Percentiles rank a stretch among this genome's conserved stretches.
Conservation (phyloP, 2,113 vertebrate genomes). For the Opisthocomus hoazin region DNA sequence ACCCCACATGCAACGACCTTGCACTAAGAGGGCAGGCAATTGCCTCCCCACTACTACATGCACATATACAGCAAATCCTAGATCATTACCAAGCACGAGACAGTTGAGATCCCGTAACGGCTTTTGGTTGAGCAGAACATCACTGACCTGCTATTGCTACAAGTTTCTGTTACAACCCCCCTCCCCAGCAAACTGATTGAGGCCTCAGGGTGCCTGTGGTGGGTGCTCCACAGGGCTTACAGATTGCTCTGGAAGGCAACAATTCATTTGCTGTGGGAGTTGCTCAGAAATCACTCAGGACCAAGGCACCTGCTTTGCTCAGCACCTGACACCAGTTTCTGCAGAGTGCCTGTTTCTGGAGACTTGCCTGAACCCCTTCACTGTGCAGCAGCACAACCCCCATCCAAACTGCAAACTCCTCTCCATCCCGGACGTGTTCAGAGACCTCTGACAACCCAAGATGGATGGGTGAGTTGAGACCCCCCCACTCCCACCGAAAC, state of each 20-base stretch:
- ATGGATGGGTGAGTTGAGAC: too few relatives aligned
- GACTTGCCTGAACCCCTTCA: background rate
- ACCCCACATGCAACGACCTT: fast-evolving
- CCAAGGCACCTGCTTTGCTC: background rate
- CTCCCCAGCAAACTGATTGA: background rate
- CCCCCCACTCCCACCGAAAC: background rate
- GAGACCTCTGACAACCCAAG: background rate
- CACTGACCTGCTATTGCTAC: background rate
- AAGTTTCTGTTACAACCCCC: background rate
- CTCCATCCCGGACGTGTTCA: too few relatives aligned
- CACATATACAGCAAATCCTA: background rate
- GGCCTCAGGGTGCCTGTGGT: background rate
- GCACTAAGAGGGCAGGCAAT: background rate
- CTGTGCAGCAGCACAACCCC: background rate
- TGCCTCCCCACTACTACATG: too few relatives aligned
- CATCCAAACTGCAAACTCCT: background rate
- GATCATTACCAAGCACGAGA: background rate
- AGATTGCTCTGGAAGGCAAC: background rate
- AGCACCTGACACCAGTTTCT: background rate
- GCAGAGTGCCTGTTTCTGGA: background rate
- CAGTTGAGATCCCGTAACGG: background rate
- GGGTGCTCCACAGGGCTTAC: background rate
- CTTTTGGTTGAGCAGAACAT: background rate
- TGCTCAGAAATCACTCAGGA: background rate
- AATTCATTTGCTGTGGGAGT: background rate